Base-by-base conservation (phyloP, 2,113 vertebrate species). In the Mystacornis crossleyi region DNA sequence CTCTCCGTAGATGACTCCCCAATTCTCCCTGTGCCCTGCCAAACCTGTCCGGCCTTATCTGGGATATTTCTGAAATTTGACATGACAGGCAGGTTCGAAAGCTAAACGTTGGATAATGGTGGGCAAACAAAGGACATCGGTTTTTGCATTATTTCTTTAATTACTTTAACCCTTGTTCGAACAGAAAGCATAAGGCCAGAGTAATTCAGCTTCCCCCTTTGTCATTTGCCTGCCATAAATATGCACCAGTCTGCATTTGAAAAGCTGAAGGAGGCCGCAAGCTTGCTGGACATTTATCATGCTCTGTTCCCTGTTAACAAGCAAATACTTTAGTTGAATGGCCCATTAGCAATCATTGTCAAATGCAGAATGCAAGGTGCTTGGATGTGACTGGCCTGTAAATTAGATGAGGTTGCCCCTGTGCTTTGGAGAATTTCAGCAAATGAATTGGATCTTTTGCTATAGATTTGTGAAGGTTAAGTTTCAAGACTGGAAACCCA, bases 321-420 rank as follows among this genome's bases (percentile, higher is more conserved):
- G 98, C 98, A 98, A 98, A 98, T 98, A 98, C 97, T 98, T 97
- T 96, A 95, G 97, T 58, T 98, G 98, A 98, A 98, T 98, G 96
- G 97, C 96, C 98, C 97, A 98, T 98, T 97, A 98, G 97, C 97
- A 98, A 98, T 98, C 98, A 98, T 98, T 98, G 98, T 98, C 97
- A 97, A 95, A 98, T 84, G 95, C 57, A 98, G 97, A 98, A 98
- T 96, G 97, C 96, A 98, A 98, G 98, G 98, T 98, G 97, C 95
- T 96, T 89, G 95, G 97, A 98, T 98, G 98, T 98, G 98, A 98
- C 95, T 75, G 65, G 98, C 95, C 91, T 98, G 92, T 97, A 97
- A 98, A 98, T 98, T 92, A 98, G 95, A 95, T 66, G 82, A 93
- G 93, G 96, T 83, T 96, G 86, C 84, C 96, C 96, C 94, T 64